phyloP scores from a whole-genome alignment of 2,797 vertebrate genomes.

The Hylomyscus alleni region DNA sequence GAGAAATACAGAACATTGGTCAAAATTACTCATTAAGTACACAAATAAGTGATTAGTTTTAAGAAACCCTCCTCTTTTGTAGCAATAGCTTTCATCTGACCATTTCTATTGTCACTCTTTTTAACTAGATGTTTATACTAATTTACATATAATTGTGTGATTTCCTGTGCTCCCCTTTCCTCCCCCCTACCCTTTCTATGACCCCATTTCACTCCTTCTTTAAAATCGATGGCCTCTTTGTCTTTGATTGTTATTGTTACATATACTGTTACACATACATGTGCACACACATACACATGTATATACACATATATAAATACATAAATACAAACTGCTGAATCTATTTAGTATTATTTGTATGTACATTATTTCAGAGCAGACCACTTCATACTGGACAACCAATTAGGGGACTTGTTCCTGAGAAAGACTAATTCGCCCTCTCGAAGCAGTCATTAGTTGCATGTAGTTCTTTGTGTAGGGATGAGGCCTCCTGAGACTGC shows the following conservation, averaged over 20 bases:
- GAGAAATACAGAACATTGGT: not conserved
- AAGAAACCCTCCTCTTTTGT: not conserved
- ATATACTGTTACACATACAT: not conserved
- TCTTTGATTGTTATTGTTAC: not conserved
- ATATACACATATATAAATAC: not conserved
- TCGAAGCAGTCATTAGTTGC: not conserved
- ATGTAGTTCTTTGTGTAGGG: not conserved
- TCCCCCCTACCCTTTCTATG: not conserved
- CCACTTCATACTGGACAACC: too few relatives aligned
- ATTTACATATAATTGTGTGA: not conserved
- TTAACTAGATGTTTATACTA: not conserved
- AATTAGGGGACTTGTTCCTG: not conserved
- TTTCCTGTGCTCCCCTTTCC: not conserved
- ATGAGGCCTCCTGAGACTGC: not conserved
- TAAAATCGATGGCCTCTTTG: not conserved
- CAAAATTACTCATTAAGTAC: not conserved
- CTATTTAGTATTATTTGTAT: not conserved
- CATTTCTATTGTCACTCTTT: not conserved
- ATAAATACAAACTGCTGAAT: not conserved
- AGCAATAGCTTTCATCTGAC: not conserved
- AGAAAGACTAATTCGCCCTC: not conserved
- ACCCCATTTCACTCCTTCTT: not conserved
- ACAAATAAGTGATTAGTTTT: not conserved
- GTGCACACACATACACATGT: not conserved
- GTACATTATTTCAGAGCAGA: not conserved